Evolutionary conservation across 1,140 invertebrate genomes (phyloP).

Genomic region (Papilio machaon): DNA sequence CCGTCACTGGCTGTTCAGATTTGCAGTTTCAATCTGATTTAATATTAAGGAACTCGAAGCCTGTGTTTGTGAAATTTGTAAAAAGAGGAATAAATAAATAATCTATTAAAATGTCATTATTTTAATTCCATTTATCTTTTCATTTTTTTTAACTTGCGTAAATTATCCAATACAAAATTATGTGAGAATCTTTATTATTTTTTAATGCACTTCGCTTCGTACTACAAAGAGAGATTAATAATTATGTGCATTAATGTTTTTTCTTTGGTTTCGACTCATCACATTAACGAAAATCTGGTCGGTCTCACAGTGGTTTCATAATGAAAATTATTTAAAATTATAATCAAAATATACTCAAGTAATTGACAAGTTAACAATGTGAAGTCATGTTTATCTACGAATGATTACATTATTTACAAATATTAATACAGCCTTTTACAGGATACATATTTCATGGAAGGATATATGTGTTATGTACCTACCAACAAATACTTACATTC

Average conservation of each 20-base stretch:
- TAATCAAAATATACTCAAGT: not conserved
- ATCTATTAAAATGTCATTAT: too few species aligned
- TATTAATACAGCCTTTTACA: conserved; percentile 7
- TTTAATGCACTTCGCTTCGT: too few species aligned
- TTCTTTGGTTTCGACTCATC: not conserved
- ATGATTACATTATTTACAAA: not conserved
- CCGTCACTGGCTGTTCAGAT: conserved; percentile 51
- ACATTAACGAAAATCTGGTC: not conserved
- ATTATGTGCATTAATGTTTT: too few species aligned
- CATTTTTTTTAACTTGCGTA: not conserved
- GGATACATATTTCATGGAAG: not conserved
- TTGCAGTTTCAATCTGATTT: conserved; percentile 46
- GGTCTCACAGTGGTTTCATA: not conserved
- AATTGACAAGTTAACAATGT: not conserved
- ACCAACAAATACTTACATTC: too few species aligned
- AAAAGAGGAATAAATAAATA: conserved; percentile 38
- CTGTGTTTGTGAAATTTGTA: conserved; percentile 52
- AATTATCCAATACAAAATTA: too few species aligned
- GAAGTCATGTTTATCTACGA: not conserved
- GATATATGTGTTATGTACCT: not conserved
- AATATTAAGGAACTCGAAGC: conserved; percentile 48
- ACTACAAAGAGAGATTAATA: too few species aligned
- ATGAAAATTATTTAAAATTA: not conserved
- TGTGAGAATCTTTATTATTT: too few species aligned
- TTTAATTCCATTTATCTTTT: too few species aligned